Evolutionary conservation across 1,140 invertebrate genomes (phyloP).

Genomic region (Paralvinella palmiformis): DNA sequence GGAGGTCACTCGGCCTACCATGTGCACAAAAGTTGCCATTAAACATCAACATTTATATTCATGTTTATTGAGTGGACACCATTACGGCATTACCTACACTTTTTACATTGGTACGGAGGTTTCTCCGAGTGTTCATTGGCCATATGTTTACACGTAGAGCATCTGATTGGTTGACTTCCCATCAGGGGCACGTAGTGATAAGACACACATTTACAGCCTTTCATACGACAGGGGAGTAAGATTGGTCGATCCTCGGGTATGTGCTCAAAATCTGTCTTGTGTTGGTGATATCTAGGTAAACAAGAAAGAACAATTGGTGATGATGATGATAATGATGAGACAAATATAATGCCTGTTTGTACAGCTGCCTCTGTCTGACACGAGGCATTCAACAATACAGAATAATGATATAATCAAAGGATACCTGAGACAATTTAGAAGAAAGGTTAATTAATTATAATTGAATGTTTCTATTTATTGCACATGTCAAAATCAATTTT

Average conservation of each 20-base stretch:
- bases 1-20: no score
- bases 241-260: constrained; percentile 42
- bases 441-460: no score
- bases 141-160: constrained; percentile 48
- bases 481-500: no score
- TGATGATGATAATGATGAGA: no score
- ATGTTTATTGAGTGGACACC: neutral
- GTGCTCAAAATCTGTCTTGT: constrained; percentile 48
- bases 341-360: no score
- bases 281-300: constrained; percentile 43
- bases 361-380: no score
- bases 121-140: constrained; percentile 40
- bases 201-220: constrained; percentile 42
- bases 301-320: neutral
- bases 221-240: constrained; percentile 39
- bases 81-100: constrained; percentile 25
- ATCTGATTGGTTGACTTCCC: constrained; percentile 42
- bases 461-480: no score
- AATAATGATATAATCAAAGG: no score
- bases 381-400: no score
- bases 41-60: neutral
- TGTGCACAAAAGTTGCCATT: no score
- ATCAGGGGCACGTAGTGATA: constrained; percentile 49
- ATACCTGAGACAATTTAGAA: no score
- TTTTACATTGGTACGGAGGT: constrained; percentile 39